Base-by-base conservation (phyloP, 2,888 invertebrate species). In the Incurvaria masculella region DNA sequence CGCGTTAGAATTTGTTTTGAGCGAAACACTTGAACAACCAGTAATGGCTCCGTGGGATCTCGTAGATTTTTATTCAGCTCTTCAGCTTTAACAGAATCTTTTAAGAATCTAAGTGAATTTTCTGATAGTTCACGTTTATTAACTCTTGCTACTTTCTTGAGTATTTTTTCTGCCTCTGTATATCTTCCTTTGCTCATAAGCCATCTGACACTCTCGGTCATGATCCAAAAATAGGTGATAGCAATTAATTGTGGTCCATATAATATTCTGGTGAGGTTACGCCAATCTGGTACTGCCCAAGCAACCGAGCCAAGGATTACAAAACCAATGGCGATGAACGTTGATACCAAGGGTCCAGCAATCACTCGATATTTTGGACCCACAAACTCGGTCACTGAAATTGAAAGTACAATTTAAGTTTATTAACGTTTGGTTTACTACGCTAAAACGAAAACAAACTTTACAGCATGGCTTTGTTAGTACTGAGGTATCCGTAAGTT, bases 171-270 rank as follows among this genome's bases (percentile, higher is more conserved):
- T 0, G 84, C 85, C 51, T 82, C 75, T n/a, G 81, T 72, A 46
- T 73, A 69, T 54, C 78, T 72, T n/a, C 81, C 80, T 55, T 83
- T 81, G n/a, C 81, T 80, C 16, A 86, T 58, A 20, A 87, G 69
- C 88, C 88, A 88, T 53, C 87, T 72, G 17, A 84, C 70, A 26
- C 84, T 84, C 65, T 85, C 85, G 0, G 85, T 84, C 38, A 83
- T 63, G n/a, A 83, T 55, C 79, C 83, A 82, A 46, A 81, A 75
- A 55, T 84, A 83, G 14, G 73, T 61, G 38, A 87, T 57, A 42
- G 85, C 71, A 0, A 85, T 57, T n/a, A 85, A 59, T 1, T 82
- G 79, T 1, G 87, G 87, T 1, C 74, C 65, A 56, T 86, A 87
- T 38, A 84, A 63, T 17, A 82, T 70, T 42, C 82, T 68, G 39